phyloP scores from a whole-genome alignment of 1,140 invertebrate genomes.

The Trachymyrmex cornetzi region DNA sequence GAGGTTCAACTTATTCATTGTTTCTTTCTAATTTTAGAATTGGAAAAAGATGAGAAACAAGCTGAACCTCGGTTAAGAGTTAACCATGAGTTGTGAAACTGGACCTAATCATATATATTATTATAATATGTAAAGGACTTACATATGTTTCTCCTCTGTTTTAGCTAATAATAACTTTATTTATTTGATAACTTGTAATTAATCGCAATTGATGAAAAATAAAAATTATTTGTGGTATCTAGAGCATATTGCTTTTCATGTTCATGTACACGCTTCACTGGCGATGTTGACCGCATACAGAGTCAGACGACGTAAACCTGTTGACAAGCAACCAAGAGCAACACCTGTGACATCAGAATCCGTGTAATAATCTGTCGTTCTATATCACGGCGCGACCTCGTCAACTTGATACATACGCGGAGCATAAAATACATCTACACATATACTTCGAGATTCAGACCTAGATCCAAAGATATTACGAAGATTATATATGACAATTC shows the following conservation, averaged over 20 bases:
- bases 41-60: too few species aligned
- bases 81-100: too few species aligned
- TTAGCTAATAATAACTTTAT: background rate
- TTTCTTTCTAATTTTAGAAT: too few species aligned
- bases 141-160: background rate
- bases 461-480: conserved; percentile 1
- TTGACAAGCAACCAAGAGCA: conserved; percentile 56
- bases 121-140: too few species aligned
- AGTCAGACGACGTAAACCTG: conserved; percentile 41
- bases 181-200: background rate
- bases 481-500: conserved; percentile 21
- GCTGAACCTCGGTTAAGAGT: too few species aligned
- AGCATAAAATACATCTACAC: conserved; percentile 34
- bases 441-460: background rate
- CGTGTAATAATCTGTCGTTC: conserved; percentile 58
- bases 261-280: conserved; percentile 12
- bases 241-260: conserved; percentile 16
- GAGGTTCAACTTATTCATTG: too few species aligned
- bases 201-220: background rate
- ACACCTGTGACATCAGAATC: conserved; percentile 55
- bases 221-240: background rate
- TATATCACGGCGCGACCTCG: conserved; percentile 26
- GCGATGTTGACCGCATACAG: conserved; percentile 48
- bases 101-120: too few species aligned
- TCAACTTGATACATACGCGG: conserved; percentile 43